Evolutionary conservation across 1,140 invertebrate genomes (phyloP).

Genomic region (Laupala kohalensis): DNA sequence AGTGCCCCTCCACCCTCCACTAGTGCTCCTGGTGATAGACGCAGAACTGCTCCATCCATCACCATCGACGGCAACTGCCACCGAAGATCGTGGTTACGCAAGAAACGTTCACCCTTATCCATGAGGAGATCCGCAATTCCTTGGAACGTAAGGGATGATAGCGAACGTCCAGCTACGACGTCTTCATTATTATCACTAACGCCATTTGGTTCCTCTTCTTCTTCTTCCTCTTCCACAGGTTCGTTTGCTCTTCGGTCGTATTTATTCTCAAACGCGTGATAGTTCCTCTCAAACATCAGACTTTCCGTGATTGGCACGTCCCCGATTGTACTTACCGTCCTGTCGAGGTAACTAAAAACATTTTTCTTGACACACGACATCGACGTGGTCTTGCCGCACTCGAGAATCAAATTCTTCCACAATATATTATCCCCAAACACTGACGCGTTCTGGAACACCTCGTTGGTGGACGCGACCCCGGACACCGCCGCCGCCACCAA

Average conservation of each 20-base stretch:
- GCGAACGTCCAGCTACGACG: neutral
- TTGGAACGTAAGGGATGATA: conserved; percentile 43
- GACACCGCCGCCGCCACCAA: neutral
- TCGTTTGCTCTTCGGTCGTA: conserved; percentile 1
- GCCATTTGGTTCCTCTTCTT: too few relatives aligned
- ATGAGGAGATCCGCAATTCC: conserved; percentile 55
- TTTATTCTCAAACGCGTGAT: conserved; percentile 3
- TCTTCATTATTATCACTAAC: neutral
- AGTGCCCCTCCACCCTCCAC: conserved; percentile 52
- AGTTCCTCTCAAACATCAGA: conserved; percentile 1
- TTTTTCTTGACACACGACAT: conserved; percentile 3
- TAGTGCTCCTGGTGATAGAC: conserved; percentile 52
- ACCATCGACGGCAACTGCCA: conserved; percentile 50
- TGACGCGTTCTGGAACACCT: neutral
- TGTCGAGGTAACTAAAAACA: conserved; percentile 8
- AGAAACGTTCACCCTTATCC: conserved; percentile 51
- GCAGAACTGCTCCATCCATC: conserved; percentile 52
- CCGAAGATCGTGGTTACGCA: conserved; percentile 60
- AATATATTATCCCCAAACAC: neutral
- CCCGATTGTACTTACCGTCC: neutral
- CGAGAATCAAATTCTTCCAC: conserved; percentile 6
- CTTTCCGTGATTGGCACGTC: conserved; percentile 3
- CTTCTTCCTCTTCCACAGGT: neutral
- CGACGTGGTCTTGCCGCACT: neutral
- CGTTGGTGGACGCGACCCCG: neutral